Base-by-base conservation (phyloP, 1,140 invertebrate species). In the Aphelinus certus region DNA sequence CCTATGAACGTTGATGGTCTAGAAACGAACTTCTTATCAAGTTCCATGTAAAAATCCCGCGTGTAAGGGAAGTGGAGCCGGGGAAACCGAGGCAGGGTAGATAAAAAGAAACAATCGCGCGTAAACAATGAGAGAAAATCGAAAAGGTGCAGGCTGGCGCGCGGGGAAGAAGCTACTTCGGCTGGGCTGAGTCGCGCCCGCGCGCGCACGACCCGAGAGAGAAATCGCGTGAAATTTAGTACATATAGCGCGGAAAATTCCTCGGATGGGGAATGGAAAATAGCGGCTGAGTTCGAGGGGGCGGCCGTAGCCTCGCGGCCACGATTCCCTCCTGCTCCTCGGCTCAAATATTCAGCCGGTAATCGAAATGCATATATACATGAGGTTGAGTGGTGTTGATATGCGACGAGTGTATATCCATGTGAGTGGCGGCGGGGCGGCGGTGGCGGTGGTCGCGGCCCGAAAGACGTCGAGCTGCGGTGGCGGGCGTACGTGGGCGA, bases 331-430 rank as follows among this genome's bases (percentile, higher is more conserved):
- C 63, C 7, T 46, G 47, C 53, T 7, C 7, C 63, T 60, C 68
- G 2, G 10, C 57, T 74, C 71, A 64, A 81, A 81, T 80, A 80
- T 81, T 79, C 75, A 48, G 61, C 70, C 55, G 72, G 75, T 80
- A 80, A 82, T 82, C 81, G 81, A 82, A 81, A 82, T 82, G 77
- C 79, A 80, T 82, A 79, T 82, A 82, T 80, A 81, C 81, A 81
- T 80, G 79, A 81, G 78, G 61, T 77, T 76, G 78, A 80, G 74
- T 78, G 76, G 79, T 78, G 77, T 80, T 80, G 78, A 80, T 80
- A 75, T 76, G 74, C 72, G 73, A 71, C 65, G 63, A 73, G 62
- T 71, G 69, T 61, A 71, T 73, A 62, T 71, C 43, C 67, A 57
- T 60, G 26, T 26, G 26, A 26, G 26, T 26, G 26, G 26, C 26